Evolutionary conservation across 1,140 invertebrate genomes (phyloP).

Genomic region (Goniozus legneri): DNA sequence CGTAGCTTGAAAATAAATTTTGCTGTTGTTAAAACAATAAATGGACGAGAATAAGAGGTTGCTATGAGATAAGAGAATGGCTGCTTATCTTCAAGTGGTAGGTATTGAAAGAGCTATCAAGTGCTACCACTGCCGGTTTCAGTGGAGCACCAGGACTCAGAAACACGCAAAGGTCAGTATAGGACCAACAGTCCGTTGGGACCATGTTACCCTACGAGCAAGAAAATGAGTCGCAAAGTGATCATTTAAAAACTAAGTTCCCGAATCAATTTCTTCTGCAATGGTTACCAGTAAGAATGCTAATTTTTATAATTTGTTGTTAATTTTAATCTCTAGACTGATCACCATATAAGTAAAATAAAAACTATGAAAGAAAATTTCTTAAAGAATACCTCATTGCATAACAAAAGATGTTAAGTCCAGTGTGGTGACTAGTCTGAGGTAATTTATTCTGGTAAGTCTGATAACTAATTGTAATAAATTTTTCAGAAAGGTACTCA

Average conservation of each 20-base stretch:
- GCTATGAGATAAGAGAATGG: constrained; percentile 1
- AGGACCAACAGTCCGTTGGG: no score
- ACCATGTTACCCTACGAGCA: no score
- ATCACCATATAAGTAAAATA: no score
- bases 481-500: constrained; percentile 6
- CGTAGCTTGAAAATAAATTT: constrained; percentile 6
- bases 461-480: not conserved
- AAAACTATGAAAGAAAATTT: no score
- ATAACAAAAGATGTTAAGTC: no score
- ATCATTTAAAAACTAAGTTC: not conserved
- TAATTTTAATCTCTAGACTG: not conserved
- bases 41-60: not conserved
- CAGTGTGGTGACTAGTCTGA: no score
- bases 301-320: not conserved
- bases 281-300: not conserved
- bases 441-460: no score
- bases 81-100: not conserved
- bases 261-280: not conserved
- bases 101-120: not conserved
- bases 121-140: not conserved
- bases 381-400: no score
- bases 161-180: no score
- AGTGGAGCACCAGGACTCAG: not conserved
- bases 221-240: not conserved
- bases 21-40: constrained; percentile 8